These are phyloP conservation scores for Ia io DNA, from an alignment of 2,113 vertebrate species.

Conservation along the genomic window DNA sequence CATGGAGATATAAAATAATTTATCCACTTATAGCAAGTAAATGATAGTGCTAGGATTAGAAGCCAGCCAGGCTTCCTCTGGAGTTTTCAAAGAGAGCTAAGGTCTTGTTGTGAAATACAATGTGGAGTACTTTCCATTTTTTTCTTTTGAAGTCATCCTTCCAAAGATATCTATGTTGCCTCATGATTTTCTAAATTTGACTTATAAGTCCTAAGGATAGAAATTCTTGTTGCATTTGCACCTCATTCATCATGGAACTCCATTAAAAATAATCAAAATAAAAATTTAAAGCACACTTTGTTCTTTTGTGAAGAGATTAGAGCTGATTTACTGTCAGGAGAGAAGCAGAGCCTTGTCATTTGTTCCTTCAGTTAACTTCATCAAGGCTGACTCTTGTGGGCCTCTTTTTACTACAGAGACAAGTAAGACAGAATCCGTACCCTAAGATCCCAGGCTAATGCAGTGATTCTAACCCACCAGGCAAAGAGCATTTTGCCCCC, in stretches of 20 bases:
- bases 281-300: not conserved
- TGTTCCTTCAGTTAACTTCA: not conserved
- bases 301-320: not conserved
- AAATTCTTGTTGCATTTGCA: not conserved
- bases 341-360: too few relatives aligned
- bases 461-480: too few relatives aligned
- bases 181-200: not conserved
- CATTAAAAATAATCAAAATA: not conserved
- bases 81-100: not conserved
- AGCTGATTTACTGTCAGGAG: too few relatives aligned
- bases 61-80: not conserved
- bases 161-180: not conserved
- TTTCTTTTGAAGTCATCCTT: not conserved
- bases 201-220: not conserved
- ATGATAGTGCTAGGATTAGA: not conserved
- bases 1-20: not conserved
- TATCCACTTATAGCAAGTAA: not conserved
- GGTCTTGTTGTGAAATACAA: not conserved
- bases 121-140: not conserved
- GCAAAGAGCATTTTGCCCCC: too few relatives aligned
- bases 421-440: not conserved
- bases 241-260: not conserved
- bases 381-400: not conserved
- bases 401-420: not conserved
- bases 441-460: not conserved